These are phyloP conservation scores for Eupristina koningsbergeri DNA, from an alignment of 1,140 invertebrate genomes.

Conservation along the genomic window DNA sequence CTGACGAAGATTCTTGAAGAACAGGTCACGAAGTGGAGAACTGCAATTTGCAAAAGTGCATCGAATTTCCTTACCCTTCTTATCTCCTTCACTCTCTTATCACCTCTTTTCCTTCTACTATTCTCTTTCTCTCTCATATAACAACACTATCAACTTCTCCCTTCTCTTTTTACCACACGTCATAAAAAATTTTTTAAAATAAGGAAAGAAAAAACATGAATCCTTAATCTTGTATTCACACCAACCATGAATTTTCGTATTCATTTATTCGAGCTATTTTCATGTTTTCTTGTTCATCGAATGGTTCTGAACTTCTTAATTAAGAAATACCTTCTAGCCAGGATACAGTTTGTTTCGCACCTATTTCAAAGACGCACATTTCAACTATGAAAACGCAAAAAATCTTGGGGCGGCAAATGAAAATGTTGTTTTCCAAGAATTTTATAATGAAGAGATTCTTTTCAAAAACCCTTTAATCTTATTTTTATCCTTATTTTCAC, in stretches of 20 bases:
- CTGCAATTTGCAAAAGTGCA: conserved; percentile 62
- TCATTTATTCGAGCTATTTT: neutral
- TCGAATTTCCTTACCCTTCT: conserved; percentile 22
- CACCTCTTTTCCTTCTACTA: too few relatives aligned
- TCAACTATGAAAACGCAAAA: neutral
- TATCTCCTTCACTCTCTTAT: conserved; percentile 44
- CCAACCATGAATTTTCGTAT: neutral
- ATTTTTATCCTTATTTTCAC: neutral
- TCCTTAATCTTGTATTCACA: neutral
- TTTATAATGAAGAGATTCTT: conserved; percentile 51
- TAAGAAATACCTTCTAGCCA: conserved; percentile 58
- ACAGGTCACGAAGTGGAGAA: conserved; percentile 50
- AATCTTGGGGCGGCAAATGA: conserved; percentile 36
- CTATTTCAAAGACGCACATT: conserved; percentile 6
- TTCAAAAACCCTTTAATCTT: neutral
- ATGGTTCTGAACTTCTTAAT: conserved; percentile 55
- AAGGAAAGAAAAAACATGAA: neutral
- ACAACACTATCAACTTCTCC: neutral
- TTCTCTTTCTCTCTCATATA: neutral
- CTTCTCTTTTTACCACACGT: neutral
- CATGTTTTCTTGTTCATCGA: neutral
- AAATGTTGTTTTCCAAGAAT: conserved; percentile 42
- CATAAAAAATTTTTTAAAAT: neutral
- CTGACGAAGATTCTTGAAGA: conserved; percentile 48
- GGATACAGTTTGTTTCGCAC: conserved; percentile 55